Evolutionary conservation across 2,797 vertebrate genomes (phyloP), one percentile per base, ranked within the genome.

Genomic region (Anguilla anguilla): DNA sequence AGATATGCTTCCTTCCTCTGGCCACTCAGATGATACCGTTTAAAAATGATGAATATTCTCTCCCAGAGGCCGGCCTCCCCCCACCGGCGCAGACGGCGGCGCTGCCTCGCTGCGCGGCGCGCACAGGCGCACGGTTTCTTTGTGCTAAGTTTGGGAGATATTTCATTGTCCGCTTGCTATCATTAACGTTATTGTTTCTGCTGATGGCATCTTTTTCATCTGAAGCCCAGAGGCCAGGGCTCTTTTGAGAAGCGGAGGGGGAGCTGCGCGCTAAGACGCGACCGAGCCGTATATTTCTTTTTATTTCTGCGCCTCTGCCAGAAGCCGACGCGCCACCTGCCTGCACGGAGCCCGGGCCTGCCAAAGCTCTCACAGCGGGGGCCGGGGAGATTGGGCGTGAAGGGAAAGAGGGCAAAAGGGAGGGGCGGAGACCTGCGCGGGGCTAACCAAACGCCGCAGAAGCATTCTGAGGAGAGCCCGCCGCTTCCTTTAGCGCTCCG

Each of bases 161-260:
- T 86, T 85, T 90, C 17, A 86, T 55, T 74, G 25, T 69, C 10
- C 25, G 4, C 6, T 69, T 53, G 67, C 59, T 81, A 11, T 90
- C 83, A 49, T 74, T 83, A 84, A 84, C 22, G 19, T 88, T 83
- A 74, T 87, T 84, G 59, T 88, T 88, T 49, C 19, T 85, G 79
- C 84, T 88, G 35, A 53, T 57, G 86, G 39, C 64, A 83, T 86
- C 82, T 89, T 82, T 89, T 90, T 89, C 59, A 86, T 89, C 84
- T 64, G 22, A 72, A 53, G 19, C 64, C 9, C 83, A 13, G 82
- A 15, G 77, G 59, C 51, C 81, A 15, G 43, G 59, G 15, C 35
- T 74, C 67, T 31, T 74, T 22, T 86, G 46, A 22, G 35, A 28
- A 57, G 17, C 31, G 9, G 84, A 85, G 59, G 81, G 79, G 82